A percentile compares a stretch with the other conserved stretches of the same genome.
Conservation (phyloP, 2,113 vertebrate genomes). For the Periophthalmus modestus region DNA sequence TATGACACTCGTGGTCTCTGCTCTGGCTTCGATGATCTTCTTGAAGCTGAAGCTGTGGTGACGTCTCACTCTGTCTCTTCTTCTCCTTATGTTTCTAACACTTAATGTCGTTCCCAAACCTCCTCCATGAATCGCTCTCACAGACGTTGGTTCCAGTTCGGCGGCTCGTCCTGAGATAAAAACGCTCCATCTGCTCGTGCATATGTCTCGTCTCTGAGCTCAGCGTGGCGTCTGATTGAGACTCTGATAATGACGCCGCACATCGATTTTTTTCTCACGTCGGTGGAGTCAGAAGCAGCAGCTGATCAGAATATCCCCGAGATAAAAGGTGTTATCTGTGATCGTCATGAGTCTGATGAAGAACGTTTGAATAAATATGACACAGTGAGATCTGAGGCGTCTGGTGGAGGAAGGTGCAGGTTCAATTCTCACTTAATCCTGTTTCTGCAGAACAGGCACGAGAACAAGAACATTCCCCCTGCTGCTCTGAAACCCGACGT, state of each 20-base stretch:
- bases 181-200: neutral
- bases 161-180: neutral
- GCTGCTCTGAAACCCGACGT: too few relatives aligned
- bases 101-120: too few relatives aligned
- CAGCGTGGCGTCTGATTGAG: constrained; percentile 14
- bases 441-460: too few relatives aligned
- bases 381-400: neutral
- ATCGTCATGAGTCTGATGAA: constrained; percentile 3
- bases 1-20: too few relatives aligned
- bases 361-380: neutral
- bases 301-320: constrained; percentile 7
- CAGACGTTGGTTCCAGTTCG: too few relatives aligned
- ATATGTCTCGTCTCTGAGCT: constrained; percentile 4
- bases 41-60: too few relatives aligned
- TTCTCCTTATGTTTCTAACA: too few relatives aligned
- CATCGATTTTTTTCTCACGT: constrained; percentile 15
- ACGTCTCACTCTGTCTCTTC: too few relatives aligned
- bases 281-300: constrained; percentile 24
- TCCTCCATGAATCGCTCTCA: too few relatives aligned
- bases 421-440: too few relatives aligned
- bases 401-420: neutral
- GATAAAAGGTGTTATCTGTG: constrained; percentile 2
- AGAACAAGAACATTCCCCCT: too few relatives aligned
- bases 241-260: constrained; percentile 23
- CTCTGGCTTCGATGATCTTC: too few relatives aligned